Percentiles rank a stretch among this genome's conserved stretches.
These are phyloP conservation scores for Eupithecia pulchellata DNA, from an alignment of 2,888 invertebrate species.

Conservation along the genomic window DNA sequence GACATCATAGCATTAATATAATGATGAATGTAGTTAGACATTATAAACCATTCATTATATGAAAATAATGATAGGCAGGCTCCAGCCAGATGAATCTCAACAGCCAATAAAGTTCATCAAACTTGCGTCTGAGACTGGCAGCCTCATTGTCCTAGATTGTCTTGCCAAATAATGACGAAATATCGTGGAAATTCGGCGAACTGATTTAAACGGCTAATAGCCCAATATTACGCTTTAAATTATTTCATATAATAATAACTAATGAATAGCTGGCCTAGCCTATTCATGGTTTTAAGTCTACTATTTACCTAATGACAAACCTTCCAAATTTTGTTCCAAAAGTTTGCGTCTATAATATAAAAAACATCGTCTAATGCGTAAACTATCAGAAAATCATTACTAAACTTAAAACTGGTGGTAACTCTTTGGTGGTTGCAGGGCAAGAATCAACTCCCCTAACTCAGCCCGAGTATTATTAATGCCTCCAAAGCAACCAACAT, in stretches of 20 bases:
- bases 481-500: no score
- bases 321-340: no score
- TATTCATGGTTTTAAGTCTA: no score
- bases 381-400: no score
- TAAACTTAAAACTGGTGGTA: no score
- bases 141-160: constrained; percentile 7
- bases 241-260: neutral
- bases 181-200: neutral
- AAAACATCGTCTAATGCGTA: no score
- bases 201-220: neutral
- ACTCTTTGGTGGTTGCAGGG: no score
- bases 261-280: neutral
- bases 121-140: constrained; percentile 1
- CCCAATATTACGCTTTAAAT: neutral
- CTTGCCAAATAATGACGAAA: constrained; percentile 10
- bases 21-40: neutral
- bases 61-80: neutral
- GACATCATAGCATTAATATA: no score
- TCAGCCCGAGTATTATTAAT: no score
- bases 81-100: neutral
- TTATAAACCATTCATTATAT: neutral
- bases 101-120: neutral
- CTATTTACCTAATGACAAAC: no score
- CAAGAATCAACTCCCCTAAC: no score
- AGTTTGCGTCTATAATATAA: no score